Base-by-base conservation (phyloP, 2,113 vertebrate genomes). In the Heloderma charlesbogerti region DNA sequence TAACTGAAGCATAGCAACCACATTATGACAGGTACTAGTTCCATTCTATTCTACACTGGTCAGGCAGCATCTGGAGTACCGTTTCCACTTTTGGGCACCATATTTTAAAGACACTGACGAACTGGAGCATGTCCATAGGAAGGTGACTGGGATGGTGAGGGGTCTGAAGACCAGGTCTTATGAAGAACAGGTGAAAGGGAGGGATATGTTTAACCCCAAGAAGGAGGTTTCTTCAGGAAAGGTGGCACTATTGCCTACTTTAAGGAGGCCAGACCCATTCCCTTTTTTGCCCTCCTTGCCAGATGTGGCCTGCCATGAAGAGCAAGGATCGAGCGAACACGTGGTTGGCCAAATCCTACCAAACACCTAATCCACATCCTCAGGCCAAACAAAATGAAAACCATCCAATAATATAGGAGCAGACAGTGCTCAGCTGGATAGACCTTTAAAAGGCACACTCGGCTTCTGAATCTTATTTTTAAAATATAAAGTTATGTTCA, bases 401-500 rank as follows among this genome's bases (percentile, higher is more conserved):
- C 3, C 37, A 48, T 48, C 13, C 16, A 25, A 85, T 27, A 84
- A 82, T 8, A 20, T 22, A 20, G 57, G 12, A 84, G 37, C 82
- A 20, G 40, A 85, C 43, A 67, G 34, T 27, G 7, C 25, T 45
- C 22, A 45, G 40, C 29, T 4, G 6, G 37, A 48, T 67, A 31
- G 12, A 69, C 27, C 25, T 69, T n/a, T 37, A 43, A 31, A 82
- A 60, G 12, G 69, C 69, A 57, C 0, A 0, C 0, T 69, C 6
- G 57, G 13, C 12, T 18, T 22, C 48, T 60, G 83, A 4, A 4
- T 16, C 37, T 2, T n/a, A 67, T 81, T 0, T 86, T 43, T 0
- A 0, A 0, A 86, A 87, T 0, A 66, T 3, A 5, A 15, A 0
- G 4, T 1, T 84, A 1, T 20, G 83, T 51, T n/a, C 40, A 77